Conservation (phyloP, 1,140 invertebrate species). For the Hylyphantes graminicola region DNA sequence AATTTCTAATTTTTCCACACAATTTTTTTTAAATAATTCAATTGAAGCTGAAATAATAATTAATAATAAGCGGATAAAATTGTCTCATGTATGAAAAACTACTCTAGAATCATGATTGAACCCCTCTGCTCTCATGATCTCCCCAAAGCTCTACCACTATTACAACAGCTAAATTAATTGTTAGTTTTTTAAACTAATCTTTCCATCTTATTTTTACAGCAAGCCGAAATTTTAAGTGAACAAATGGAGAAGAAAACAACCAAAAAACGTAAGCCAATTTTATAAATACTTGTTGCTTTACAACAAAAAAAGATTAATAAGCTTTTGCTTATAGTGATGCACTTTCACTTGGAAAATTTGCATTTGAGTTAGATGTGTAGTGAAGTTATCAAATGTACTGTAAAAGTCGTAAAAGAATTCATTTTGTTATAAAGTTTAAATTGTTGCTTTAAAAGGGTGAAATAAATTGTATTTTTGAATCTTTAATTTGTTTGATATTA, state of each 20-base stretch:
- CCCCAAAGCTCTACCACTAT: background rate
- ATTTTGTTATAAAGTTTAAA: background rate
- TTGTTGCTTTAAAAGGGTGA: background rate
- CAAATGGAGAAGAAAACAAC: slow-evolving; percentile 39
- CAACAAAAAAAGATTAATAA: background rate
- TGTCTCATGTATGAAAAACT: background rate
- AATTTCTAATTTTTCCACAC: too few relatives aligned
- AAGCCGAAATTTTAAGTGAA: slow-evolving; percentile 33
- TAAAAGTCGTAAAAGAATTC: background rate
- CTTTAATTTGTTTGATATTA: too few relatives aligned
- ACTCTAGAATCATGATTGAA: too few relatives aligned
- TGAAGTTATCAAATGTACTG: background rate
- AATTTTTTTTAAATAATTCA: background rate
- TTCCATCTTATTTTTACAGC: slow-evolving; percentile 2
- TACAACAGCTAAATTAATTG: background rate
- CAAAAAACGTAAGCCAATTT: slow-evolving; percentile 35
- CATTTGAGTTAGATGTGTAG: background rate
- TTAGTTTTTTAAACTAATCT: background rate
- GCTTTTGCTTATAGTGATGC: background rate
- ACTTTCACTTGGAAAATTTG: background rate
- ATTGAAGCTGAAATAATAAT: background rate
- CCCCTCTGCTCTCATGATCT: background rate
- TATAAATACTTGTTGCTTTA: background rate
- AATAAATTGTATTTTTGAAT: too few relatives aligned
- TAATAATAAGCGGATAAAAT: background rate